Evolutionary conservation across 2,113 vertebrate genomes (phyloP).

Genomic region (Melanerpes aurifrons): DNA sequence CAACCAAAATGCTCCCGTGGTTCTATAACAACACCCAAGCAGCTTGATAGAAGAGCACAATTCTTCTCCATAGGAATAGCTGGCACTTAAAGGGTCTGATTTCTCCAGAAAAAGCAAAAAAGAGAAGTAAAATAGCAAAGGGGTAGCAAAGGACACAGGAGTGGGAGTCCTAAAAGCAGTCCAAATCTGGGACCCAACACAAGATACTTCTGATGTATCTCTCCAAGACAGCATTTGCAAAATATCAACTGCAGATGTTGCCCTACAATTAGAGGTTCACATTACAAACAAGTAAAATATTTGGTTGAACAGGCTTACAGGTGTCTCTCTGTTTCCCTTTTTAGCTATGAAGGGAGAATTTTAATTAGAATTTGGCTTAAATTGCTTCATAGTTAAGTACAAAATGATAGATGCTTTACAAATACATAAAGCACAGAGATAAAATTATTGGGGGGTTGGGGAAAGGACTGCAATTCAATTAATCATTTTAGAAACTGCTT

Average conservation of each 20-base stretch:
- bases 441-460: not conserved
- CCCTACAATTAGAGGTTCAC: not conserved
- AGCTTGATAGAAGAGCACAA: not conserved
- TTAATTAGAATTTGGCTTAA: constrained; percentile 37
- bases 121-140: not conserved
- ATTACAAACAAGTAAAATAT: constrained; percentile 19
- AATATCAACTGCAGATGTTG: not conserved
- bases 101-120: not conserved
- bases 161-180: not conserved
- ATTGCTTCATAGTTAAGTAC: not conserved
- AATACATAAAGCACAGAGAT: not conserved
- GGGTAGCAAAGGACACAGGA: not conserved
- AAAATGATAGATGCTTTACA: not conserved
- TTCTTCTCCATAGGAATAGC: not conserved
- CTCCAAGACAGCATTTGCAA: not conserved
- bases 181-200: not conserved
- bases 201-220: not conserved
- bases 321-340: not conserved
- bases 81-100: not conserved
- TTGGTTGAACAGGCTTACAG: not conserved
- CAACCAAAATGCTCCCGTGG: not conserved
- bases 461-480: constrained; percentile 46
- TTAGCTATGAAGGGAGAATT: constrained; percentile 37
- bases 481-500: constrained; percentile 55
- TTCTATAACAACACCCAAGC: not conserved